A percentile compares a stretch with the other conserved stretches of the same genome.
Conservation (phyloP, 1,140 invertebrate species). For the Brachionus koreanus region DNA sequence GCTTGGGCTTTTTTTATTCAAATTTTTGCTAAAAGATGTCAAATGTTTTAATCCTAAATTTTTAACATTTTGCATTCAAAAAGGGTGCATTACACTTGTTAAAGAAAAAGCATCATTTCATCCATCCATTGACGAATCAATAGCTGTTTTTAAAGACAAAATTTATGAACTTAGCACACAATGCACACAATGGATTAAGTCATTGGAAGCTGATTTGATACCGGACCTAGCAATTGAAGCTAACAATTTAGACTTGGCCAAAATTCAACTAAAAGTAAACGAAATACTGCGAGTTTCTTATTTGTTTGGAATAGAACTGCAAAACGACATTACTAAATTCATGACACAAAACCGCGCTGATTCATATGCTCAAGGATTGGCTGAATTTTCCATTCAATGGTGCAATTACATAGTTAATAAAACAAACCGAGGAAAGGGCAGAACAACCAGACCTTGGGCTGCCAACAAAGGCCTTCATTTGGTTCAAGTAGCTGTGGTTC, state of each 20-base stretch:
- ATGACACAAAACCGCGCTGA: background rate
- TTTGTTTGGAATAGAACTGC: conserved; percentile 8
- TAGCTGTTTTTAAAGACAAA: conserved; percentile 8
- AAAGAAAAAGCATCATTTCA: conserved; percentile 42
- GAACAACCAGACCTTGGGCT: conserved; percentile 10
- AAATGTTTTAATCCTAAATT: too few relatives aligned
- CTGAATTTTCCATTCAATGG: conserved; percentile 11
- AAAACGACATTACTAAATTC: conserved; percentile 13
- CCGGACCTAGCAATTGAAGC: background rate
- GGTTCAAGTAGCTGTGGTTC: background rate
- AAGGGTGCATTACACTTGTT: background rate
- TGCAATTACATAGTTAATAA: conserved; percentile 22
- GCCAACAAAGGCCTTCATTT: conserved; percentile 26
- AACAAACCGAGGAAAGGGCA: background rate
- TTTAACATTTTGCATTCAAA: too few relatives aligned
- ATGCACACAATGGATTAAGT: background rate
- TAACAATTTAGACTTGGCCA: background rate
- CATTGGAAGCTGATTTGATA: conserved; percentile 11
- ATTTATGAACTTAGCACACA: background rate
- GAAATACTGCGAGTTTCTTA: conserved; percentile 9
- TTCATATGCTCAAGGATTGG: background rate
- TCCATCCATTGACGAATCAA: conserved; percentile 3
- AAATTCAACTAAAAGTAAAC: background rate
- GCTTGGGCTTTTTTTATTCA: too few relatives aligned
- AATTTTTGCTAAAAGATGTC: too few relatives aligned